These are phyloP conservation scores for Dromiciops gliroides DNA, from an alignment of 2,113 vertebrate genomes.

Conservation along the genomic window DNA sequence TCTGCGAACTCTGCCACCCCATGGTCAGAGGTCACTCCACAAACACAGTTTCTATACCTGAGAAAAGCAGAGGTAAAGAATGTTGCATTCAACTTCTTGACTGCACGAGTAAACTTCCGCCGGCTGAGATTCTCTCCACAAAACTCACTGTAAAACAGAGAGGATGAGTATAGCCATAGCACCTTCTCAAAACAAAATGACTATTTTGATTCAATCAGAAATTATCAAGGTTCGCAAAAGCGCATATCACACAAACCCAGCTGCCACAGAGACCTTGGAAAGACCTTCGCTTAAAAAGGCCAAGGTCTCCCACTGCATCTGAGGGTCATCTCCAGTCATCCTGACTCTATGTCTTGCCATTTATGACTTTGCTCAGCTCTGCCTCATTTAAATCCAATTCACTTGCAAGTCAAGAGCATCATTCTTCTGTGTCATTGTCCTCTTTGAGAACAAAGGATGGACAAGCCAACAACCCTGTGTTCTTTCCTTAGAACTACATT, in stretches of 20 bases:
- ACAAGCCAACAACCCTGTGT: too few species aligned
- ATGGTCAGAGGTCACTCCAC: conserved; percentile 26
- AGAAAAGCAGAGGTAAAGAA: conserved; percentile 98
- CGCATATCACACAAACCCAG: too few species aligned
- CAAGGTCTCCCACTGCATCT: too few species aligned
- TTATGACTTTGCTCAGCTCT: too few species aligned
- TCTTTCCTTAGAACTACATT: background rate
- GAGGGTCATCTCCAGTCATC: too few species aligned
- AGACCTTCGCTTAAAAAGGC: too few species aligned
- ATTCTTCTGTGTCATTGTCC: too few species aligned
- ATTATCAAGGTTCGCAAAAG: background rate
- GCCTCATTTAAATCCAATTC: too few species aligned
- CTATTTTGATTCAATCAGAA: background rate
- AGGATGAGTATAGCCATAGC: background rate
- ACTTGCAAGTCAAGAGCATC: too few species aligned
- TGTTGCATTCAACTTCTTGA: conserved; percentile 96
- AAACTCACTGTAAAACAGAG: conserved; percentile 90
- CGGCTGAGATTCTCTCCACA: conserved; percentile 97
- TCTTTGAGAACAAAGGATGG: too few species aligned
- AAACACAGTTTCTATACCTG: conserved; percentile 87
- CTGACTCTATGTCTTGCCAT: too few species aligned
- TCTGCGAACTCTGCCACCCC: conserved; percentile 47
- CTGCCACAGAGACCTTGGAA: too few species aligned
- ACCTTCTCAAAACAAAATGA: background rate
- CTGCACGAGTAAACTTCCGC: conserved; percentile 94